These are phyloP conservation scores for Pygmarrhopalites habei DNA, from an alignment of 1,140 invertebrate species.

Conservation along the genomic window DNA sequence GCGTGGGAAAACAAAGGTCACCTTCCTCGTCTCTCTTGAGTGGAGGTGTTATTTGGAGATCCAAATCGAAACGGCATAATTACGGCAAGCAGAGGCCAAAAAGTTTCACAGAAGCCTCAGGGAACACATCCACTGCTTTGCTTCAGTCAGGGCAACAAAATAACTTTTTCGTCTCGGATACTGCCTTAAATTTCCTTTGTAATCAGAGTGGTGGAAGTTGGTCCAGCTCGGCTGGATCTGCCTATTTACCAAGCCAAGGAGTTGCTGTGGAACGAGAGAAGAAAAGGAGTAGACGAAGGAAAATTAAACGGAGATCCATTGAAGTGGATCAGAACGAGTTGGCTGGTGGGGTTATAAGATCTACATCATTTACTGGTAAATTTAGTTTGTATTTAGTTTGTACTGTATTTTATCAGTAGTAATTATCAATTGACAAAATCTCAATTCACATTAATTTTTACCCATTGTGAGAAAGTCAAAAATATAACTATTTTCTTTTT, in stretches of 20 bases:
- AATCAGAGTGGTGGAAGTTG: conserved; percentile 30
- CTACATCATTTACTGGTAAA: conserved; percentile 31
- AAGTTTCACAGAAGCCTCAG: conserved; percentile 34
- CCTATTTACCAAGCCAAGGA: conserved; percentile 9
- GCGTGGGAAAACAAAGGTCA: conserved; percentile 15
- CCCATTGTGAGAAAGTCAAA: no score
- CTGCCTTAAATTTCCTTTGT: conserved; percentile 33
- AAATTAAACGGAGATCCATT: conserved; percentile 17
- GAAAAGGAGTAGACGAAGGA: conserved; percentile 15
- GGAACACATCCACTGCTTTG: background rate
- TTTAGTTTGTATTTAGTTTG: background rate
- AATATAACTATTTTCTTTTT: background rate
- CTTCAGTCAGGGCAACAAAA: background rate
- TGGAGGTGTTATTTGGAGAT: conserved; percentile 20
- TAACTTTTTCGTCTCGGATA: conserved; percentile 34
- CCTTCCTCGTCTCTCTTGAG: conserved; percentile 14
- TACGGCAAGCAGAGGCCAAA: conserved; percentile 35
- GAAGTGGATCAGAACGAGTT: conserved; percentile 17
- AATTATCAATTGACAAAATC: no score
- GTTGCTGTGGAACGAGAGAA: conserved; percentile 13
- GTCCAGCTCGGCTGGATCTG: conserved; percentile 20
- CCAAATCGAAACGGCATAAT: conserved; percentile 30
- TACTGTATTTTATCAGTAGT: no score
- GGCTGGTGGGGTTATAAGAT: conserved; percentile 16
- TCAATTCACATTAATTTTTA: no score